Evolutionary conservation across 92 coral and sea anemone species (phyloP).

Genomic region (Epizoanthus scotinus): DNA sequence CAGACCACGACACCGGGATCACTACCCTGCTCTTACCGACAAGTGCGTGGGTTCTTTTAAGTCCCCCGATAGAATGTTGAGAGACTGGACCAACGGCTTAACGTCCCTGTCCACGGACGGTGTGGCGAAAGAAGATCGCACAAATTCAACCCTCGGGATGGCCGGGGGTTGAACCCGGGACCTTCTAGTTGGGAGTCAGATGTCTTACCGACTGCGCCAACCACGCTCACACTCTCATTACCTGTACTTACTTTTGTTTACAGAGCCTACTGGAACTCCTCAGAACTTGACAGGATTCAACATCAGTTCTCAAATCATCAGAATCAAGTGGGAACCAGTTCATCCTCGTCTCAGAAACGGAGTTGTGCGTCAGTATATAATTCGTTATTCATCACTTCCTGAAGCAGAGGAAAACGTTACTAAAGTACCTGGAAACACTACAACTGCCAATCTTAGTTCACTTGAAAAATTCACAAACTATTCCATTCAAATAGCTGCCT

Average conservation of each 20-base stretch:
- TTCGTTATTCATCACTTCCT: background rate
- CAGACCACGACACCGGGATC: no score
- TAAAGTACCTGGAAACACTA: background rate
- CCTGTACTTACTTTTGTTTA: background rate
- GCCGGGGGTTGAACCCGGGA: no score
- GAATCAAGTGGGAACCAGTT: background rate
- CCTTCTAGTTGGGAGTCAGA: no score
- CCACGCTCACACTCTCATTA: background rate
- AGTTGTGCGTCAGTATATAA: background rate
- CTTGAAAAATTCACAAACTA: slow-evolving; percentile 9
- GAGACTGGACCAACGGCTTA: no score
- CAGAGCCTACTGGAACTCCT: background rate
- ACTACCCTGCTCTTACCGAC: no score
- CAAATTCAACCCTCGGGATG: no score
- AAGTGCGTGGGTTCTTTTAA: no score
- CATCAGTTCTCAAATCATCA: slow-evolving; percentile 17
- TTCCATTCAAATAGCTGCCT: slow-evolving; percentile 15
- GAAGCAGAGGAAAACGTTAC: background rate
- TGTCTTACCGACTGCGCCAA: no score
- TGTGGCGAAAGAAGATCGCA: no score
- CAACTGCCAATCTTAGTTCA: background rate
- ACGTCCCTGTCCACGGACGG: no score
- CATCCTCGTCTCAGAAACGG: background rate
- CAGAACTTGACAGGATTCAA: slow-evolving; percentile 21
- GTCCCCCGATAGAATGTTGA: no score